Evolutionary conservation across 2,888 invertebrate species (phyloP).

Genomic region (Drosophila algonquin): DNA sequence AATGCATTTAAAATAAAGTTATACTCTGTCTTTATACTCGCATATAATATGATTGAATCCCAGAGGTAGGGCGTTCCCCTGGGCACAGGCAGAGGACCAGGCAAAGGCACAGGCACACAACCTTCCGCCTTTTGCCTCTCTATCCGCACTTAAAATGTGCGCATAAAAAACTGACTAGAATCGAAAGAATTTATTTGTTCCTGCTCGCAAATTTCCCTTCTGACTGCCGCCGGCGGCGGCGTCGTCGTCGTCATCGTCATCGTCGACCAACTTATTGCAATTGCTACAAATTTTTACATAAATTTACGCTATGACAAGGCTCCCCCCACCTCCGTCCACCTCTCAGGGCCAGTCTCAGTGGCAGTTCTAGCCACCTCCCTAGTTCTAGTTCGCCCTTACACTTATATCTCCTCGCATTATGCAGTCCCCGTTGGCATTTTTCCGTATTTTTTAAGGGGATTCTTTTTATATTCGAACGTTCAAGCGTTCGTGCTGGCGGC

Average conservation of each 20-base stretch:
- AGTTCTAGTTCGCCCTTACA: conserved; percentile 23
- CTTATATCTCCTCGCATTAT: conserved; percentile 34
- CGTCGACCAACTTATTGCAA: conserved; percentile 70
- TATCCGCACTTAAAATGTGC: conserved; percentile 23
- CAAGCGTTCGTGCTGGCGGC: neutral
- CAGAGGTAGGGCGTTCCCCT: conserved; percentile 5
- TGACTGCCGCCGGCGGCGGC: conserved; percentile 33
- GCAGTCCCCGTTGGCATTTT: conserved; percentile 35
- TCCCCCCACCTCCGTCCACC: neutral
- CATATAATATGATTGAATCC: neutral
- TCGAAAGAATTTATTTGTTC: conserved; percentile 69
- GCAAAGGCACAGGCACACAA: neutral
- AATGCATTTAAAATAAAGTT: conserved; percentile 64
- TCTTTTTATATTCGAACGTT: conserved; percentile 49
- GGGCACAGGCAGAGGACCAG: neutral
- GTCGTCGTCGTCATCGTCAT: conserved; percentile 34
- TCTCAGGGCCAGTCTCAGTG: neutral
- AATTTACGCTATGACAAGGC: conserved; percentile 73
- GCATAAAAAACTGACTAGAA: conserved; percentile 23
- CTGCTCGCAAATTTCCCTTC: conserved; percentile 61
- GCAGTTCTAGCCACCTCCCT: neutral
- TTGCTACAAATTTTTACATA: conserved; percentile 78
- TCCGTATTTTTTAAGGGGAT: conserved; percentile 63
- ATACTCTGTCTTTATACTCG: conserved; percentile 26
- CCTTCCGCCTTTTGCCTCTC: neutral